Evolutionary conservation across 2,797 vertebrate species (phyloP), one percentile per base, ranked within the genome.

Genomic region (Aplochiton taeniatus): DNA sequence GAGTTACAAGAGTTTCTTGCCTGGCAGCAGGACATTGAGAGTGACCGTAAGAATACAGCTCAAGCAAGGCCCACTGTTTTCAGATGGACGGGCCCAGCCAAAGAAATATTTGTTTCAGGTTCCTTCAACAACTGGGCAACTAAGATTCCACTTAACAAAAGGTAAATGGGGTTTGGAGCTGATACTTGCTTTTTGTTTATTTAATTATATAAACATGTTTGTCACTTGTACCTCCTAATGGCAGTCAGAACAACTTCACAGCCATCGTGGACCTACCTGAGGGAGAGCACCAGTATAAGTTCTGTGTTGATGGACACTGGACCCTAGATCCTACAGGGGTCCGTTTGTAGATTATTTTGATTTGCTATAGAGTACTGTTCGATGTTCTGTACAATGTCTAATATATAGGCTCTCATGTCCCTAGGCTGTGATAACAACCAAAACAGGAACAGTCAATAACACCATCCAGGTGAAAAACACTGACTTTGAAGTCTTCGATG

Each of bases 281-380:
- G 89, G 98, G 98, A 59, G 96, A 99, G 75, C 96, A 99, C 84
- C 98, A 99, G 70, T 99, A 99, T 86, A 99, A 99, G 86, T 98
- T 96, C 74, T 94, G 94, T 4, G 95, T 99, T 61, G 98, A 99
- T 11, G 97, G 98, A 9, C 94, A 97, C 85, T 99, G 98, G 98
- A 96, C 93, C 0, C 90, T 98, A 0, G 97, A 99, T 79, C 94
- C 96, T 4, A 88, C 92, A 5, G 96, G 95, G 94, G 98, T 98
- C 86, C 82, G 85, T 66, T 1, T 41, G 42, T 17, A 44, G 8
- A 1, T 16, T 17, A 4, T 1, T 16, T 16, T 66, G 14, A 6
- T 43, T 10, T 3, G 8, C 43, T 11, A 46, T 14, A 18, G 31
- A 44, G 16, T 57, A 10, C 7, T 57, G 4, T 46, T 56, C 0